phyloP scores from a whole-genome alignment of 2,797 vertebrate species.

The Poecilia wingei region DNA sequence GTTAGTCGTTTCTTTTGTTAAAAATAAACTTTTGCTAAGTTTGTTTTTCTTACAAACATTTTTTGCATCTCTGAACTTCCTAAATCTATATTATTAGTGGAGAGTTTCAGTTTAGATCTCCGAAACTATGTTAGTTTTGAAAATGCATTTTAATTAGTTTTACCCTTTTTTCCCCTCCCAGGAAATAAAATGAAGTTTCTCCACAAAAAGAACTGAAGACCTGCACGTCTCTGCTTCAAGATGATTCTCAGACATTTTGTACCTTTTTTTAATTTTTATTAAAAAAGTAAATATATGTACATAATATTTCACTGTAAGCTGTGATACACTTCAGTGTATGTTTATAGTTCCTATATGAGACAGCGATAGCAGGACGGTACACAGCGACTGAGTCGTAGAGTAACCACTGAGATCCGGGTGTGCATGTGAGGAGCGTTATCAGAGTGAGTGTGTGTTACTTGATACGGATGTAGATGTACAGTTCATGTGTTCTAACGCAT shows the following conservation, averaged over 20 bases:
- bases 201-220: slow-evolving; percentile 91
- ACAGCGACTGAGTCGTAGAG: slow-evolving; percentile 83
- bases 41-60: not conserved
- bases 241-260: slow-evolving; percentile 41
- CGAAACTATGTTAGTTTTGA: not conserved
- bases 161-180: slow-evolving; percentile 62
- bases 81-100: not conserved
- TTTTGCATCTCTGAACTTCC: not conserved
- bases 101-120: not conserved
- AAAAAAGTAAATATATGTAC: slow-evolving; percentile 80
- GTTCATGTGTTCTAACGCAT: slow-evolving; percentile 62
- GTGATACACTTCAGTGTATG: slow-evolving; percentile 80
- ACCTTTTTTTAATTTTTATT: slow-evolving; percentile 21
- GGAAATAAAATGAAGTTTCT: slow-evolving; percentile 99
- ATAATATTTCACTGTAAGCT: slow-evolving; percentile 91
- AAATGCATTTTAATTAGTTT: slow-evolving; percentile 18
- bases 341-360: slow-evolving; percentile 87
- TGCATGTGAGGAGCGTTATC: slow-evolving; percentile 67
- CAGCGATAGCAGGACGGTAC: slow-evolving; percentile 84
- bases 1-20: not conserved
- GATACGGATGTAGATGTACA: slow-evolving; percentile 74
- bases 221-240: slow-evolving; percentile 34
- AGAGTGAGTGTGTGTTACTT: slow-evolving; percentile 55
- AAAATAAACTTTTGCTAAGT: not conserved
- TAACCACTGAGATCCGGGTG: slow-evolving; percentile 86